Conservation (phyloP, 2,888 invertebrate species). For the Nymphalis polychloros region DNA sequence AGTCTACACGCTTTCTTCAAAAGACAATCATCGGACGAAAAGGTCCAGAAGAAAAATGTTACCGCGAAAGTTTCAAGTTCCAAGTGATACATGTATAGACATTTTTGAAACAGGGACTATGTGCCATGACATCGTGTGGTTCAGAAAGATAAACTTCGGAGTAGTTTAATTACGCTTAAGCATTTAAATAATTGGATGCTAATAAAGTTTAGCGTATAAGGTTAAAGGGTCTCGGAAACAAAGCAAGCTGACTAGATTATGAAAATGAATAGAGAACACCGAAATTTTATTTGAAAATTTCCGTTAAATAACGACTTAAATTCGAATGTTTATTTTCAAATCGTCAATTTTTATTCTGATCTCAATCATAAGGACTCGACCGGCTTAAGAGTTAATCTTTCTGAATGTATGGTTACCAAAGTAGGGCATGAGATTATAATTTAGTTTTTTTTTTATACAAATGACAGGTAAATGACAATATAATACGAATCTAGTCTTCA, state of each 20-base stretch:
- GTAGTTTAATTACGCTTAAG: constrained; percentile 29
- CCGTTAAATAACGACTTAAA: neutral
- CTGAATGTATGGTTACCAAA: constrained; percentile 67
- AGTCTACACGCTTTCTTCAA: constrained; percentile 91
- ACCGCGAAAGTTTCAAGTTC: constrained; percentile 52
- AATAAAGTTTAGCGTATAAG: constrained; percentile 1
- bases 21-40: constrained; percentile 80
- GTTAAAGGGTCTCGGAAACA: constrained; percentile 14
- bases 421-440: constrained; percentile 67
- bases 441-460: constrained; percentile 47
- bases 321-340: constrained; percentile 16
- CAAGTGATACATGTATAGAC: constrained; percentile 50
- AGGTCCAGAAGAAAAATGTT: constrained; percentile 68
- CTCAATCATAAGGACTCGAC: constrained; percentile 22
- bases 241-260: constrained; percentile 1
- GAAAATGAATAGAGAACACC: neutral
- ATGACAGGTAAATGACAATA: constrained; percentile 56
- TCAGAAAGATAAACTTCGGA: constrained; percentile 45
- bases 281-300: constrained; percentile 8
- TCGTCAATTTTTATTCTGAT: constrained; percentile 11
- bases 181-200: constrained; percentile 15
- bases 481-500: constrained; percentile 68
- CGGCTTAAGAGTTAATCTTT: constrained; percentile 40
- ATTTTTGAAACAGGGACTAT: constrained; percentile 49
- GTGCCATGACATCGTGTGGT: constrained; percentile 69